Conservation (phyloP, 2,113 vertebrate species). For the Ardeotis arabs region DNA sequence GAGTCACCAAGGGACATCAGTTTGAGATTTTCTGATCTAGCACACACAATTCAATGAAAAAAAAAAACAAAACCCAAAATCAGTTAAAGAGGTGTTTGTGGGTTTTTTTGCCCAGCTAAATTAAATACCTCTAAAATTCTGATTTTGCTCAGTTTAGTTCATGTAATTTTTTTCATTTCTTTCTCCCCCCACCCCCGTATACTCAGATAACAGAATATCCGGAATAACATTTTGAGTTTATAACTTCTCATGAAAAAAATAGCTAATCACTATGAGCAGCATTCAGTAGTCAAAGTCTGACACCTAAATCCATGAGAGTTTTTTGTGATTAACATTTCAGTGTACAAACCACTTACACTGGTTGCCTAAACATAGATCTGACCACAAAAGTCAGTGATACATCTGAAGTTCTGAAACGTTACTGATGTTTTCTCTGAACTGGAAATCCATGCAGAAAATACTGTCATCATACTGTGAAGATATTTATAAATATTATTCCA, state of each 20-base stretch:
- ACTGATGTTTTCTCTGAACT: neutral
- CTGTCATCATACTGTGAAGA: neutral
- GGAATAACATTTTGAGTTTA: neutral
- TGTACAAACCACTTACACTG: neutral
- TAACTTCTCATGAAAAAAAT: neutral
- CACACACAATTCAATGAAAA: neutral
- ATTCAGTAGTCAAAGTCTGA: neutral
- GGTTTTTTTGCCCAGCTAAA: neutral
- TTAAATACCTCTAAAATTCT: neutral
- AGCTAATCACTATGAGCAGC: accelerated
- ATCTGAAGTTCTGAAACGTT: neutral
- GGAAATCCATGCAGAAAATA: neutral
- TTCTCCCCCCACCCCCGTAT: too few species aligned
- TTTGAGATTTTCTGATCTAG: neutral
- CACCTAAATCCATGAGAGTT: neutral
- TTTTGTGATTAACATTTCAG: neutral
- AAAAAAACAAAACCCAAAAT: accelerated
- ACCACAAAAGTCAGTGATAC: neutral
- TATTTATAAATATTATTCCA: neutral
- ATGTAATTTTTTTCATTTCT: neutral
- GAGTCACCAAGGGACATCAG: neutral
- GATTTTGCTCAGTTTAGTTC: neutral
- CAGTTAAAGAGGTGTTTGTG: neutral
- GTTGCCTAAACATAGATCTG: neutral
- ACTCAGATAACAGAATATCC: neutral